Evolutionary conservation across 2,888 invertebrate species (phyloP).

Genomic region (Noctua janthina): DNA sequence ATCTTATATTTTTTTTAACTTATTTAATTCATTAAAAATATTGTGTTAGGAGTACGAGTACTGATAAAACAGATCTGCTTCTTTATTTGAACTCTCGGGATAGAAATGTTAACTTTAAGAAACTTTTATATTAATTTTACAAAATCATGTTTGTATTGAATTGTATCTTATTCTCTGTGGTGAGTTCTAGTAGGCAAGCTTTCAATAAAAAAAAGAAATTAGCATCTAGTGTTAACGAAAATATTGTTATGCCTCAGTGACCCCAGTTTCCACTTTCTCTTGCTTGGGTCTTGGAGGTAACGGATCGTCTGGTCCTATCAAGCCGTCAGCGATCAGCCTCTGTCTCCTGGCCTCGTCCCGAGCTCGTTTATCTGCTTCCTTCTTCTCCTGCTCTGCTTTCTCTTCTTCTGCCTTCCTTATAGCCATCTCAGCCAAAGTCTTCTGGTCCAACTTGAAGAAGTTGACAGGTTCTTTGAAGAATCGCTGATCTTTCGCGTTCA

Average conservation of each 20-base stretch:
- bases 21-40: neutral
- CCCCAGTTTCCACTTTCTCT: neutral
- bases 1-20: neutral
- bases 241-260: neutral
- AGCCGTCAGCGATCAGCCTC: slow-evolving; percentile 83
- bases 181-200: neutral
- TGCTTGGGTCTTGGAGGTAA: neutral
- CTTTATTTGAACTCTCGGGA: neutral
- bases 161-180: neutral
- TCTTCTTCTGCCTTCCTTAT: slow-evolving; percentile 83
- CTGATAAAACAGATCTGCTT: neutral
- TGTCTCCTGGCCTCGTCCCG: slow-evolving; percentile 82
- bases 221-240: neutral
- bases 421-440: slow-evolving; percentile 85
- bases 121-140: neutral
- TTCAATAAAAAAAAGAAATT: neutral
- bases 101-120: neutral
- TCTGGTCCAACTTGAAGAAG: slow-evolving; percentile 87
- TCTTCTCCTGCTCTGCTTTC: slow-evolving; percentile 78
- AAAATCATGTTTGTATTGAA: neutral
- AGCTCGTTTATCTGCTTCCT: slow-evolving; percentile 79
- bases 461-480: slow-evolving; percentile 85
- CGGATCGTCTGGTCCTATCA: slow-evolving; percentile 71
- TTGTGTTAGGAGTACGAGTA: no score
- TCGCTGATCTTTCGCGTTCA: slow-evolving; percentile 83